phyloP scores from a whole-genome alignment of 2,888 invertebrate genomes.

The Thyatira batis region DNA sequence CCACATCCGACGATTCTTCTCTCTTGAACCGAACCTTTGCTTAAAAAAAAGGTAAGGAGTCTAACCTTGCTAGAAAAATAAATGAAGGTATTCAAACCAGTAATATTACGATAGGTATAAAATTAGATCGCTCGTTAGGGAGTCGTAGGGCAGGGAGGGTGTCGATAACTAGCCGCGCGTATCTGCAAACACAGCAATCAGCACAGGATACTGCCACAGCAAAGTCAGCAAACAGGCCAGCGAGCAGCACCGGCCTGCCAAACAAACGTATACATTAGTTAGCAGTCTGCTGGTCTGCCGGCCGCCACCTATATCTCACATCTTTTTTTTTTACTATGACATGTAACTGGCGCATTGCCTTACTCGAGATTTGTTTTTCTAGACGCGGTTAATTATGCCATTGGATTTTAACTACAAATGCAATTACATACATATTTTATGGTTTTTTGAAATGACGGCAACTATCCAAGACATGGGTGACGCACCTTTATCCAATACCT shows the following conservation, averaged over 20 bases:
- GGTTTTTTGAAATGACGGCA: neutral
- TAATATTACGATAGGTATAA: slow-evolving; percentile 21
- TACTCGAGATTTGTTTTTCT: neutral
- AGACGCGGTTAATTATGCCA: neutral
- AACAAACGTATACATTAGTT: slow-evolving; percentile 76
- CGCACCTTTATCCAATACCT: slow-evolving; percentile 26
- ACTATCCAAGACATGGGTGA: neutral
- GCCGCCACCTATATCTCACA: slow-evolving; percentile 32
- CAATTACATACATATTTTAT: neutral
- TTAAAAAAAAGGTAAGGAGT: slow-evolving; percentile 13
- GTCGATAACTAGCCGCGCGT: slow-evolving; percentile 65
- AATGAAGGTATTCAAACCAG: slow-evolving; percentile 19
- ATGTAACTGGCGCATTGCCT: slow-evolving; percentile 5
- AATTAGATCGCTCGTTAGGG: slow-evolving; percentile 31
- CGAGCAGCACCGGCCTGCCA: slow-evolving; percentile 81
- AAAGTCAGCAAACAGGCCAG: slow-evolving; percentile 81
- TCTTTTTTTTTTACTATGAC: slow-evolving; percentile 7
- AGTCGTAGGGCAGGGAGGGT: slow-evolving; percentile 60
- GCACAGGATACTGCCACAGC: slow-evolving; percentile 80
- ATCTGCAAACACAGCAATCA: slow-evolving; percentile 79
- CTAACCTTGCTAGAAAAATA: slow-evolving; percentile 29
- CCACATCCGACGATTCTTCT: slow-evolving; percentile 37
- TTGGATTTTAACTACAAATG: neutral
- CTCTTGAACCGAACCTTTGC: slow-evolving; percentile 30
- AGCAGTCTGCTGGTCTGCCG: slow-evolving; percentile 49